Conservation (phyloP, 2,888 invertebrate species). For the Phyllotreta striolata region DNA sequence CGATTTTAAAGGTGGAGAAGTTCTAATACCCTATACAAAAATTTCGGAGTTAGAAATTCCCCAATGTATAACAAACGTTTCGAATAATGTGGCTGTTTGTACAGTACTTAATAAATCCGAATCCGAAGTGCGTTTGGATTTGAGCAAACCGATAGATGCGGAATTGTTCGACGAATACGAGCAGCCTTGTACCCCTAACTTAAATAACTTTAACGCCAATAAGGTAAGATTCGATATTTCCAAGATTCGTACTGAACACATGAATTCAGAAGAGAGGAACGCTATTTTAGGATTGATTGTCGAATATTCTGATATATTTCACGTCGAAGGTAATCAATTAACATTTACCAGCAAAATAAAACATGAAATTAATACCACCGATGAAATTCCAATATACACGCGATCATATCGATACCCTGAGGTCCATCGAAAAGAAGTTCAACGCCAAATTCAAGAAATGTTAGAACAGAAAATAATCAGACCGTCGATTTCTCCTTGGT, state of each 20-base stretch:
- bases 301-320: conserved; percentile 27
- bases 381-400: conserved; percentile 14
- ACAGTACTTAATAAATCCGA: not conserved
- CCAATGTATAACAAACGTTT: not conserved
- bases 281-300: conserved; percentile 10
- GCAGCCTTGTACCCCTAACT: too few species aligned
- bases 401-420: too few species aligned
- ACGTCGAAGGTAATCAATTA: conserved; percentile 15
- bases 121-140: not conserved
- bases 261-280: conserved; percentile 22
- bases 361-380: conserved; percentile 32
- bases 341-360: conserved; percentile 29
- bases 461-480: conserved; percentile 3
- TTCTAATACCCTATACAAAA: not conserved
- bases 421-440: too few species aligned
- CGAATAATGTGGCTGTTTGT: not conserved
- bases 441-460: too few species aligned
- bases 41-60: not conserved
- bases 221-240: too few species aligned
- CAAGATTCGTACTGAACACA: not conserved
- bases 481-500: conserved; percentile 26
- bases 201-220: too few species aligned
- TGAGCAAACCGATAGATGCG: not conserved
- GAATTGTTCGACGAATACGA: too few species aligned
- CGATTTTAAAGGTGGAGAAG: not conserved